Evolutionary conservation across 1,140 invertebrate species (phyloP).

Genomic region (Ceratina japonica): DNA sequence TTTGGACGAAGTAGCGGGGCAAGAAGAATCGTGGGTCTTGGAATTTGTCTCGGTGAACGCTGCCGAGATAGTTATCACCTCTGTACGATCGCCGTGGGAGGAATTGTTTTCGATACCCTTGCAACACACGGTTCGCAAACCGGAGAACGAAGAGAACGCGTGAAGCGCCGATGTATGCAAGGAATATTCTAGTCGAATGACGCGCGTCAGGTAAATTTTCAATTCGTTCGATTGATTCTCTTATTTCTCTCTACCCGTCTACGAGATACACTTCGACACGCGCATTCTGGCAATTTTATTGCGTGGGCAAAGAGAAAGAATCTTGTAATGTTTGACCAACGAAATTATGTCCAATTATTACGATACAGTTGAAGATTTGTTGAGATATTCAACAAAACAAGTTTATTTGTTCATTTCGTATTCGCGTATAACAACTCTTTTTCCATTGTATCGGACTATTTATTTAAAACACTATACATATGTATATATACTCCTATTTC

Average conservation of each 20-base stretch:
- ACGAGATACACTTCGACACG: no score
- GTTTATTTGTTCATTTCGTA: neutral
- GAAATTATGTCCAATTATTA: neutral
- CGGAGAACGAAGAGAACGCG: neutral
- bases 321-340: neutral
- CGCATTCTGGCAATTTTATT: no score
- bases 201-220: neutral
- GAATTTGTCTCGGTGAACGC: conserved; percentile 70
- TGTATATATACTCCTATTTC: conserved; percentile 3
- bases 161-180: conserved; percentile 7
- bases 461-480: neutral
- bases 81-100: conserved; percentile 77
- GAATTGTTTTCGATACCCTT: conserved; percentile 76
- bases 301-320: neutral
- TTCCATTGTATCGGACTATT: no score
- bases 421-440: neutral
- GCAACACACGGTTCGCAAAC: conserved; percentile 66
- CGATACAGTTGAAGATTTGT: neutral
- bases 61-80: conserved; percentile 73
- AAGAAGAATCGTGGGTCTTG: conserved; percentile 73
- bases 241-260: no score
- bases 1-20: conserved; percentile 70
- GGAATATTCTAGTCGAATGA: conserved; percentile 33
- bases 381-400: neutral
- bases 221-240: conserved; percentile 1